Evolutionary conservation across 2,888 invertebrate species (phyloP).

Genomic region (Mamestra brassicae): DNA sequence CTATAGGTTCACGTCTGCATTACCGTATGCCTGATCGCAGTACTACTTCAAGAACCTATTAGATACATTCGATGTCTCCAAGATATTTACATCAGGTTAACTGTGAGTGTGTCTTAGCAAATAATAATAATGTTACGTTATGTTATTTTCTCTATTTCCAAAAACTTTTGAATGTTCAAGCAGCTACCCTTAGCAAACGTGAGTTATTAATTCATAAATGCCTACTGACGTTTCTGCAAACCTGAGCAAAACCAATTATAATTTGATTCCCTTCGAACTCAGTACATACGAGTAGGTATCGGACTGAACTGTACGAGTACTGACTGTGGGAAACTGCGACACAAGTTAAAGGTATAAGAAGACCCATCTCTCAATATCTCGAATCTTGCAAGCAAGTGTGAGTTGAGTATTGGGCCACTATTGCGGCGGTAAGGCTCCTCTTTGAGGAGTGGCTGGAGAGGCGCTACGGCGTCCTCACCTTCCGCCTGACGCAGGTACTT

Average conservation of each 20-base stretch:
- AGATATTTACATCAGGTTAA: too few species aligned
- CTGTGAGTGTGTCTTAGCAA: too few species aligned
- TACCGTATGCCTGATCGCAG: too few species aligned
- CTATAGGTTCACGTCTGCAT: too few species aligned
- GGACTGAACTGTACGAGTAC: not conserved
- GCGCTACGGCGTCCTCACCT: too few species aligned
- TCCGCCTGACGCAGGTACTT: too few species aligned
- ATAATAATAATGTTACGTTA: too few species aligned
- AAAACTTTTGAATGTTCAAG: not conserved
- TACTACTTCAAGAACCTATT: too few species aligned
- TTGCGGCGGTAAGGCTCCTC: too few species aligned
- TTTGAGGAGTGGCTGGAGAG: too few species aligned
- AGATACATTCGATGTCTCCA: too few species aligned
- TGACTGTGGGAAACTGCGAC: not conserved
- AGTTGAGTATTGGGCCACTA: not conserved
- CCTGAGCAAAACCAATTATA: conserved; percentile 28
- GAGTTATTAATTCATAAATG: conserved; percentile 26
- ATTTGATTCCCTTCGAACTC: conserved; percentile 15
- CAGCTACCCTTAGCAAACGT: not conserved
- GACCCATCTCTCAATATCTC: not conserved
- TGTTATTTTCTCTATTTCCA: not conserved
- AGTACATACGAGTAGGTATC: not conserved
- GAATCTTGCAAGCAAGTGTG: not conserved
- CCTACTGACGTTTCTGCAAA: conserved; percentile 16
- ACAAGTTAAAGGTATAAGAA: not conserved